A percentile compares a stretch with the other conserved stretches of the same genome.
These are phyloP conservation scores for Halesus radiatus DNA, from an alignment of 1,140 invertebrate genomes.

Conservation along the genomic window DNA sequence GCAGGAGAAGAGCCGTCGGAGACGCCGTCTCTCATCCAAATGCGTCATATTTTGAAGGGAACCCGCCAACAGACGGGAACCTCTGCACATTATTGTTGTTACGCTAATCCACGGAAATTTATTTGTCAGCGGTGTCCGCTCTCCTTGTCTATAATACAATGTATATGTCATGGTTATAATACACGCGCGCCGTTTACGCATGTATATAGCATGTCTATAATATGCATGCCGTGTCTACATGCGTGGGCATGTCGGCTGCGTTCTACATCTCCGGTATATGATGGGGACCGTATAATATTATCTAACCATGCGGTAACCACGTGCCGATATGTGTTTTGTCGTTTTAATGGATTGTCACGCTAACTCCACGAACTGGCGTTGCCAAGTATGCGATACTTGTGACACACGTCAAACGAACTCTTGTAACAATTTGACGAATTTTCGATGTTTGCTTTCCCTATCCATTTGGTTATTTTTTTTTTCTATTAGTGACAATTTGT, in stretches of 20 bases:
- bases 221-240: neutral
- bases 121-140: neutral
- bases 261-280: neutral
- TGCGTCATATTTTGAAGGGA: constrained; percentile 71
- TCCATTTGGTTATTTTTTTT: no score
- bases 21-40: constrained; percentile 68
- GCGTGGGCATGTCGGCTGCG: neutral
- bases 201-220: no score
- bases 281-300: neutral
- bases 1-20: constrained; percentile 74
- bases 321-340: neutral
- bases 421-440: no score
- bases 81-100: constrained; percentile 23
- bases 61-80: neutral
- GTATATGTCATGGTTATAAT: no score
- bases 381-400: no score
- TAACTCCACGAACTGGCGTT: neutral
- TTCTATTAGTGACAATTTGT: no score
- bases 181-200: no score
- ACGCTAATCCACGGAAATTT: constrained; percentile 20
- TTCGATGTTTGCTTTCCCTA: no score
- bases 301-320: neutral
- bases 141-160: constrained; percentile 18
- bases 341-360: constrained; percentile 7
- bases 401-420: no score